Evolutionary conservation across 1,140 invertebrate species (phyloP).

Genomic region (Danaus melanippus): DNA sequence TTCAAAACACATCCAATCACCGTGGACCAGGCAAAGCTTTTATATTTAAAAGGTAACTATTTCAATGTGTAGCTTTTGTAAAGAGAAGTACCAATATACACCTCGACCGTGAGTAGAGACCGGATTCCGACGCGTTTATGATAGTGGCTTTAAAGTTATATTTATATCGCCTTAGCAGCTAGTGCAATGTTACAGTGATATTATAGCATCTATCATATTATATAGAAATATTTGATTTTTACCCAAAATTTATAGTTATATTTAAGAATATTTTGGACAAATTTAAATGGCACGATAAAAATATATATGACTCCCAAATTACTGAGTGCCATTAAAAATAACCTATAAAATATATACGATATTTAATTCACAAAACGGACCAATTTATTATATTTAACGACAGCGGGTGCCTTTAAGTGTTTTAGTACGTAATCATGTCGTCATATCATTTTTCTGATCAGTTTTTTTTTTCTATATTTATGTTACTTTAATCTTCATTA

Average conservation of each 20-base stretch:
- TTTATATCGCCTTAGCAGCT: conserved; percentile 57
- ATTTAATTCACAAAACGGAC: conserved; percentile 41
- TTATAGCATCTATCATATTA: conserved; percentile 32
- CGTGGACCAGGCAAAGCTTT: conserved; percentile 23
- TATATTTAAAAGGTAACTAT: conserved; percentile 21
- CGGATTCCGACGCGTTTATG: conserved; percentile 43
- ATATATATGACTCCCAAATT: conserved; percentile 28
- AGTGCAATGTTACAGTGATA: conserved; percentile 45
- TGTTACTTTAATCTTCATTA: conserved; percentile 50
- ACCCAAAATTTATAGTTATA: conserved; percentile 25
- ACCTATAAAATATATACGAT: conserved; percentile 19
- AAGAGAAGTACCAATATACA: conserved; percentile 51
- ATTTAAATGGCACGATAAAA: conserved; percentile 32
- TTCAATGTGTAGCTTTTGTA: conserved; percentile 14
- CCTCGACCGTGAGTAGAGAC: conserved; percentile 33
- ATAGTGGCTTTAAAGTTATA: conserved; percentile 44
- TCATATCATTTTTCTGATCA: conserved; percentile 26
- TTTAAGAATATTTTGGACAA: conserved; percentile 19
- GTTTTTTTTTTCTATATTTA: conserved; percentile 10
- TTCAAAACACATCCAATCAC: background rate
- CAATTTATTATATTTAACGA: conserved; percentile 37
- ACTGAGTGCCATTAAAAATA: conserved; percentile 34
- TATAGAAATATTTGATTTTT: conserved; percentile 33
- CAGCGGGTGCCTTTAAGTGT: conserved; percentile 49
- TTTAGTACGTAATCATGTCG: conserved; percentile 40